Evolutionary conservation across 1,140 invertebrate genomes (phyloP).

Genomic region (Drosophila murphyi): DNA sequence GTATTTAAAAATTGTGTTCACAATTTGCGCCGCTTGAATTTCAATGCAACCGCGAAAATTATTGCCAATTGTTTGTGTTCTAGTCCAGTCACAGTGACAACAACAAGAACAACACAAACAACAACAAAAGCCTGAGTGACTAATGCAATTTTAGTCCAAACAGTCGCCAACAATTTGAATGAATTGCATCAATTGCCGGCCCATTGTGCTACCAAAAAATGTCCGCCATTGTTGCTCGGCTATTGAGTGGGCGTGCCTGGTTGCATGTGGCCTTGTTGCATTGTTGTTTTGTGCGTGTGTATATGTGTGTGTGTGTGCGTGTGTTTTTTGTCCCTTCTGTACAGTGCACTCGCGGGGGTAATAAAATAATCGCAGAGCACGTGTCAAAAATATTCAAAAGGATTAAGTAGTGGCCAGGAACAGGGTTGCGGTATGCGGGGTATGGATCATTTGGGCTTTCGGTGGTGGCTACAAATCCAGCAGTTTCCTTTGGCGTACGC

Average conservation of each 20-base stretch:
- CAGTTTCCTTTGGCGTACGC: conserved; percentile 39
- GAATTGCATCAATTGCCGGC: conserved; percentile 82
- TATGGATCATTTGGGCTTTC: not conserved
- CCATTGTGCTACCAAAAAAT: conserved; percentile 56
- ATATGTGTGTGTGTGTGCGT: not conserved
- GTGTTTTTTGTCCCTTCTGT: conserved; percentile 16
- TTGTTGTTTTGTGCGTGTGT: conserved; percentile 7
- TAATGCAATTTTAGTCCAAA: conserved; percentile 83
- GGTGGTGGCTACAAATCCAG: conserved; percentile 34
- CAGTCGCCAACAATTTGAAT: conserved; percentile 80
- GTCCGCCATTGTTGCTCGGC: conserved; percentile 32
- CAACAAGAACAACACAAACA: conserved; percentile 13
- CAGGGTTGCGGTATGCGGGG: not conserved
- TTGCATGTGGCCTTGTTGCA: conserved; percentile 44
- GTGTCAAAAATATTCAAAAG: conserved; percentile 84
- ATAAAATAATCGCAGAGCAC: conserved; percentile 84
- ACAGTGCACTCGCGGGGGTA: conserved; percentile 58
- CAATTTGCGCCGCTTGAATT: conserved; percentile 69
- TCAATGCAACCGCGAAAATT: conserved; percentile 81
- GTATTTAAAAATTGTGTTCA: conserved; percentile 60
- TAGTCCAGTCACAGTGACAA: conserved; percentile 25
- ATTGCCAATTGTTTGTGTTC: conserved; percentile 79
- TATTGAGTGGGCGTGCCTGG: conserved; percentile 69
- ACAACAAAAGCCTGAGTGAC: conserved; percentile 63
- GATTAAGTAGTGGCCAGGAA: conserved; percentile 63